phyloP scores from a whole-genome alignment of 2,113 vertebrate species.

The Ivindomyrus marchei region DNA sequence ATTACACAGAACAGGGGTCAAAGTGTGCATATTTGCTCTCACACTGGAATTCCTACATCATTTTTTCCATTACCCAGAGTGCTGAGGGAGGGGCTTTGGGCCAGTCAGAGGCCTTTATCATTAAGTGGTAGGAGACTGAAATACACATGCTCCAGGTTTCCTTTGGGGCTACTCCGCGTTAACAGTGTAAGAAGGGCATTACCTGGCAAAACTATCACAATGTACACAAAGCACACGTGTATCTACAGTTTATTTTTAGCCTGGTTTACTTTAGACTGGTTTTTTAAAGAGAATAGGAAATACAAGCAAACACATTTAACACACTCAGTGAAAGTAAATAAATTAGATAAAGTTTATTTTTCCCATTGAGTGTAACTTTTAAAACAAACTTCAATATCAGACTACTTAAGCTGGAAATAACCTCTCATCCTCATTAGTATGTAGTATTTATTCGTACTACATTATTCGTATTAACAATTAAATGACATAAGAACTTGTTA shows the following conservation, averaged over 20 bases:
- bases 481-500: background rate
- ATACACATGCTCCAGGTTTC: constrained; percentile 35
- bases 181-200: constrained; percentile 51
- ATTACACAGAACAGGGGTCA: constrained; percentile 47
- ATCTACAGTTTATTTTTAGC: constrained; percentile 48
- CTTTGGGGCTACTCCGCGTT: constrained; percentile 57
- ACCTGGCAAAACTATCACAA: constrained; percentile 51
- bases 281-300: constrained; percentile 30
- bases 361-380: background rate
- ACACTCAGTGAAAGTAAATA: background rate
- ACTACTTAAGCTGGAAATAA: background rate
- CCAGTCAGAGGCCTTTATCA: constrained; percentile 49
- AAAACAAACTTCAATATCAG: background rate
- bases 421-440: background rate
- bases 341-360: background rate
- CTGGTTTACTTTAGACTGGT: constrained; percentile 34
- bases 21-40: constrained; percentile 70
- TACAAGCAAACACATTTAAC: constrained; percentile 1
- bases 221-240: constrained; percentile 43
- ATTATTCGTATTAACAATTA: background rate
- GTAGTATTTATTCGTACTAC: background rate
- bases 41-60: constrained; percentile 72
- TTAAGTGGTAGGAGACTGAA: constrained; percentile 24
- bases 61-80: constrained; percentile 77
- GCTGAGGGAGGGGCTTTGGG: constrained; percentile 53